Evolutionary conservation across 2,113 vertebrate genomes (phyloP).

Genomic region (Panthera uncia): DNA sequence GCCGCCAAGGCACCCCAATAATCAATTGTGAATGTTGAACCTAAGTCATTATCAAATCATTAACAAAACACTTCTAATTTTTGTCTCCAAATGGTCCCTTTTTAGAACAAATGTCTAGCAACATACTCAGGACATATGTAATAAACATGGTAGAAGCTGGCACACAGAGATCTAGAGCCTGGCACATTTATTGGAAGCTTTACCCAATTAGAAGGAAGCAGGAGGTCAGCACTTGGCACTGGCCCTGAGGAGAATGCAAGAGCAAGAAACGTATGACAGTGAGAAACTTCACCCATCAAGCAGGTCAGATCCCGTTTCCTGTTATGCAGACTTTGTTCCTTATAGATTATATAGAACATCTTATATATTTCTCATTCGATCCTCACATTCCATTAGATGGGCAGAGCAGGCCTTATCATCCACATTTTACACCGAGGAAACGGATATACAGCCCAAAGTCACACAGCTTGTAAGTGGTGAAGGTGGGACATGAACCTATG

Average conservation of each 20-base stretch:
- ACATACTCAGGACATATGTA: background rate
- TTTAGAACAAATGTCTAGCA: background rate
- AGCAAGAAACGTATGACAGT: fast-evolving
- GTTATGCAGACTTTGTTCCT: background rate
- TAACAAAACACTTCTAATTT: background rate
- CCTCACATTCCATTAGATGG: fast-evolving
- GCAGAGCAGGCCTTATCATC: background rate
- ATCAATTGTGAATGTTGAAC: background rate
- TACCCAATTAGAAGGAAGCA: background rate
- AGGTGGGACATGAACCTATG: background rate
- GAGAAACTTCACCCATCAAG: fast-evolving
- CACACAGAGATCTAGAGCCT: background rate
- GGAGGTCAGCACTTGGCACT: fast-evolving
- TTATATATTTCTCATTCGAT: background rate
- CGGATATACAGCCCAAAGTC: background rate
- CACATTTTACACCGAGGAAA: background rate
- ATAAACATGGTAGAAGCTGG: fast-evolving
- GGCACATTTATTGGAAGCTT: fast-evolving
- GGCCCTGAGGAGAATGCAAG: fast-evolving
- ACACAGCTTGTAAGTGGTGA: fast-evolving
- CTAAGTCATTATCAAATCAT: background rate
- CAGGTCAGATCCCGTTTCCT: background rate
- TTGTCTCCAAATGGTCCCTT: background rate
- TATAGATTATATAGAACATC: background rate
- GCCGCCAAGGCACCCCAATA: background rate